Evolutionary conservation across 2,888 invertebrate genomes (phyloP), one percentile per base, ranked within the genome.

Genomic region (Erannis defoliaria): DNA sequence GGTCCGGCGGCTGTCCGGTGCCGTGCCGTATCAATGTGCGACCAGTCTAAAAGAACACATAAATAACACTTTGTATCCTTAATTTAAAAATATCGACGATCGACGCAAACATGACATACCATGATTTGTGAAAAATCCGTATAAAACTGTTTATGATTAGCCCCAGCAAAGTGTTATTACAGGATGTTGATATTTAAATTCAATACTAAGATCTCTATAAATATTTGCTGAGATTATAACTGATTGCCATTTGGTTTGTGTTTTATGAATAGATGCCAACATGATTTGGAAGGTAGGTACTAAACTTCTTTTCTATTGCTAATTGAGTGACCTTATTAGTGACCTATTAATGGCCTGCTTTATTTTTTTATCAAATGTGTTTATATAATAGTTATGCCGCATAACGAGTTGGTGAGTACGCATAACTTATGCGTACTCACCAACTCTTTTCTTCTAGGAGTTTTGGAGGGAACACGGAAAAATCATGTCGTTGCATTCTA

Each of bases 261-360:
- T 63, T 63, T 68, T 73, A 77, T 64, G 66, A 73, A 45, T 74
- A 74, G 70, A 66, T 70, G 71, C 75, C 76, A 84, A 76, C 65
- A 89, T 88, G 88, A 76, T 79, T 82, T 77, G 78, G 75, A 86
- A 88, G 88, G 88, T 89, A 88, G 88, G 88, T 89, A 82, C 70
- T 45, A 6, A 35, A 45, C 5, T 10, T n/a, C 12, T 42, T 55
- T 37, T 48, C 48, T 43, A 56, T 63, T n/a, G 14, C 10, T 12
- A 8, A 33, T 18, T 19, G 2, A 19, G n/a, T 19, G 14, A 10
- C 19, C n/a, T 1, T 5, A 31, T 31, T 19, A 3, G 37, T 37
- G 33, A 6, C 31, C n/a, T 35, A 26, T 0, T 50, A n/a, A n/a
- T n/a, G 26, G 14, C 37, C 37, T 50, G 38, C 9, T 50, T 37